Evolutionary conservation across 2,113 vertebrate genomes (phyloP), one percentile per base, ranked within the genome.

Genomic region (Gasterosteus aculeatus): DNA sequence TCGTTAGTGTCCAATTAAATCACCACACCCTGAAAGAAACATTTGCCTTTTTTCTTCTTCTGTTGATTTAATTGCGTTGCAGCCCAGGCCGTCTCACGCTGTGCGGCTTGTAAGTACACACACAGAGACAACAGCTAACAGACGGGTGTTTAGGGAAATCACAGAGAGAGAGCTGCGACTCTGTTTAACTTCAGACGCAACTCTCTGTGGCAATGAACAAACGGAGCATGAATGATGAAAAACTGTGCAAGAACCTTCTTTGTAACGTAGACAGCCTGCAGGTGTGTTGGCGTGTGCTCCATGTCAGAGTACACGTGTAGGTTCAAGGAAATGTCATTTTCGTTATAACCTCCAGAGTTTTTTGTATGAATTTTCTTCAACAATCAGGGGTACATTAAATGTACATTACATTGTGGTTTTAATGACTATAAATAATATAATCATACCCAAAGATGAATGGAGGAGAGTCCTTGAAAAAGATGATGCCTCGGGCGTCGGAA

Each of bases 141-240:
- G n/a, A 35, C 33, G 53, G 26, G 46, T 56, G 26, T 18, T 51
- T 22, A 60, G 72, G 54, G 42, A 66, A 39, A 58, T 49, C 18
- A 53, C 2, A n/a, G 12, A 76, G 22, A 76, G 22, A 26, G 12
- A 7, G 31, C n/a, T 39, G 42, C 49, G 26, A n/a, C 49, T 58
- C 31, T 59, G 44, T 76, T 53, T 60, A 29, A 33, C 18, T 59
- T 59, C 54, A 51, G 41, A 54, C 44, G 56, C 33, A 68, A 39
- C 38, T 47, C 42, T 31, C 33, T 15, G 22, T 33, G 22, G 35
- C 5, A 49, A 39, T 26, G 31, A 61, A 70, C 26, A n/a, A n/a
- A 22, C 1, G 19, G 26, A 47, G 59, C 4, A 0, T 10, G 15
- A 29, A 14, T 41, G 5, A 61, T 18, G 15, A 60, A 51, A 56